phyloP scores from a whole-genome alignment of 2,113 vertebrate species.

The Tamias sibiricus region DNA sequence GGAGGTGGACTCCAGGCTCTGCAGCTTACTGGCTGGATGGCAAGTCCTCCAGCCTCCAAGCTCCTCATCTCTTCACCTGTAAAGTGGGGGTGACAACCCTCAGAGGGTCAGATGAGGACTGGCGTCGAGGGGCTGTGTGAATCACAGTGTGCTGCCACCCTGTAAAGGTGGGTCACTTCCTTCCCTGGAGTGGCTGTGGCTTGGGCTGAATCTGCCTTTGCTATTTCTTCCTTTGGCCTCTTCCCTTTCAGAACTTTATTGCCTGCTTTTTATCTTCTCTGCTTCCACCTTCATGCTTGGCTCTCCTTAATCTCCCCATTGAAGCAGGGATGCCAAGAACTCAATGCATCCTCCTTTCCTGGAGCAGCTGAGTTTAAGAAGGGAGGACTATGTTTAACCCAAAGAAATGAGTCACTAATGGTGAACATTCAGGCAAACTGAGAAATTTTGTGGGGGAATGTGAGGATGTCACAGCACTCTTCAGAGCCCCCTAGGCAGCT shows the following conservation, averaged over 20 bases:
- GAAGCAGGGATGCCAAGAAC: constrained; percentile 68
- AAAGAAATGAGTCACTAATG: constrained; percentile 83
- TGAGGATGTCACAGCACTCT: constrained; percentile 70
- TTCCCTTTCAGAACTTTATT: not conserved
- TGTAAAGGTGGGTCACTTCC: too few relatives aligned
- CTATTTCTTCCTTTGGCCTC: constrained; percentile 75
- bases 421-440: constrained; percentile 82
- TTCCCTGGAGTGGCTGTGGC: constrained; percentile 52
- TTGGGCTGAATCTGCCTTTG: constrained; percentile 69
- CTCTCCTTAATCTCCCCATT: constrained; percentile 64
- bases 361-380: constrained; percentile 70
- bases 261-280: not conserved
- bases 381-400: constrained; percentile 81
- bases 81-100: not conserved
- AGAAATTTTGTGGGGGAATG: constrained; percentile 77
- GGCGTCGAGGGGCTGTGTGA: too few relatives aligned
- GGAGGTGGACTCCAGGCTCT: not conserved
- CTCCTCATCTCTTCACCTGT: not conserved
- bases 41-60: not conserved
- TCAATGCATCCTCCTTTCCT: constrained; percentile 82
- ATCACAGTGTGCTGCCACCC: not conserved
- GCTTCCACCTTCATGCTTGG: not conserved
- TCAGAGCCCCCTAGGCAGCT: constrained; percentile 71
- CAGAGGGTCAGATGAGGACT: not conserved
- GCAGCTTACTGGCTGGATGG: not conserved